Evolutionary conservation across 23 tunicate species (phyloP).

Genomic region (Styela plicata): DNA sequence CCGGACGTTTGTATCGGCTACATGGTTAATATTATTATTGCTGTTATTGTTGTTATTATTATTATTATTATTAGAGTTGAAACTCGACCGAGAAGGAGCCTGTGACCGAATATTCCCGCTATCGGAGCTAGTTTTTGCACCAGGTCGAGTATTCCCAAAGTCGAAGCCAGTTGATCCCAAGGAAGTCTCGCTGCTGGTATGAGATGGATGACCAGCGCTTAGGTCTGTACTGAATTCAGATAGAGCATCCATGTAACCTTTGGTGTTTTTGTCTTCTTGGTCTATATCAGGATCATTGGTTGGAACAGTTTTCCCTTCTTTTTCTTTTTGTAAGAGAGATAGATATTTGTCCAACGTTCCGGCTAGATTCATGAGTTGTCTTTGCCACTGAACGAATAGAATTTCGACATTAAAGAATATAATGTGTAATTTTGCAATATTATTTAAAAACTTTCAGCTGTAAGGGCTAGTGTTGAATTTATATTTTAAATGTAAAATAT

Average conservation of each 20-base stretch:
- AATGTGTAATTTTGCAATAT: too few relatives aligned
- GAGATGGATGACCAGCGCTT: background rate
- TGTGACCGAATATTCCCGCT: background rate
- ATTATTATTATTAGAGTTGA: slow-evolving; percentile 20
- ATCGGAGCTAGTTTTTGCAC: background rate
- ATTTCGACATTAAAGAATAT: too few relatives aligned
- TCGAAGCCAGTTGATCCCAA: background rate
- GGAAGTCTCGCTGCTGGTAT: background rate
- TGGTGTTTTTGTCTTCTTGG: background rate
- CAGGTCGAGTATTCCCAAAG: background rate
- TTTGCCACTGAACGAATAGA: slow-evolving; percentile 62
- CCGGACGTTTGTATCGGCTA: background rate
- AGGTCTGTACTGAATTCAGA: background rate
- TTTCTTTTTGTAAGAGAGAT: slow-evolving; percentile 4
- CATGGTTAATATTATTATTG: background rate
- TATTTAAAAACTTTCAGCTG: too few relatives aligned
- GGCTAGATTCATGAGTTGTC: slow-evolving; percentile 44
- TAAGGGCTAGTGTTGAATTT: too few relatives aligned
- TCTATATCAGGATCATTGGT: background rate
- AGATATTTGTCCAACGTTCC: slow-evolving; percentile 49
- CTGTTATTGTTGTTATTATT: slow-evolving; percentile 9
- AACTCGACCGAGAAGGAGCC: background rate
- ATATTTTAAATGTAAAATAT: too few relatives aligned
- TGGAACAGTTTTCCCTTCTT: background rate
- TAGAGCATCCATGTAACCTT: background rate